A percentile compares a stretch with the other conserved stretches of the same genome.
phyloP scores from a whole-genome alignment of 2,113 vertebrate species.

The Chaetodon auriga region DNA sequence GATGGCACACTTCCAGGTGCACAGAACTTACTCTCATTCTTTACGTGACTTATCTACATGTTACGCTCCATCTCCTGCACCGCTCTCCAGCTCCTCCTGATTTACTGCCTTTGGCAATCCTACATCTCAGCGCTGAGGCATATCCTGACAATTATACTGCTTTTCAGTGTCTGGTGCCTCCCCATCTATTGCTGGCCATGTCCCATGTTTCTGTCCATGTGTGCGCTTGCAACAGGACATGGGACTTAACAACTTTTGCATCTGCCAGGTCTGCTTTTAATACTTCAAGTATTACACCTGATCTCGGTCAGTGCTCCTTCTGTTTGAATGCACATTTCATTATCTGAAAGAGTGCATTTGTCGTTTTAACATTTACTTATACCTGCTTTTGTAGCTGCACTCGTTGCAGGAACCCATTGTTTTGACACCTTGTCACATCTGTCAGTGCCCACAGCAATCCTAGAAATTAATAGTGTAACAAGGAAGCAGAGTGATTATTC shows the following conservation, averaged over 20 bases:
- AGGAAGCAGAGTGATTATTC: neutral
- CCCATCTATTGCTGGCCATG: conserved; percentile 14
- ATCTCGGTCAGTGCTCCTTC: neutral
- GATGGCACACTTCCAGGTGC: conserved; percentile 48
- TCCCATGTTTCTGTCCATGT: conserved; percentile 28
- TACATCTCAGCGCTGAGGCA: conserved; percentile 30
- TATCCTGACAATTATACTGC: conserved; percentile 45
- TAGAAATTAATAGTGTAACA: neutral
- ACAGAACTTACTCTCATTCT: conserved; percentile 36
- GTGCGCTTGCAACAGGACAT: conserved; percentile 14
- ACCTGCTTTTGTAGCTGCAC: neutral
- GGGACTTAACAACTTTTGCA: neutral
- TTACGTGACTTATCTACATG: conserved; percentile 33
- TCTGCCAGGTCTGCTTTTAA: neutral
- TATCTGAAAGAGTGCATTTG: conserved; percentile 6
- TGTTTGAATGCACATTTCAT: neutral
- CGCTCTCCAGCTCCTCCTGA: conserved; percentile 22
- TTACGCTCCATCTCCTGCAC: conserved; percentile 20
- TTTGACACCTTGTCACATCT: neutral
- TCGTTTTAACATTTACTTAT: neutral
- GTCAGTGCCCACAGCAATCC: neutral
- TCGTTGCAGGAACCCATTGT: neutral
- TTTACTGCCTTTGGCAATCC: conserved; percentile 45
- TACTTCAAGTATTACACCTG: neutral
- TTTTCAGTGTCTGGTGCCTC: conserved; percentile 39